Base-by-base conservation (phyloP, 1,140 invertebrate genomes). In the Cydia amplana region DNA sequence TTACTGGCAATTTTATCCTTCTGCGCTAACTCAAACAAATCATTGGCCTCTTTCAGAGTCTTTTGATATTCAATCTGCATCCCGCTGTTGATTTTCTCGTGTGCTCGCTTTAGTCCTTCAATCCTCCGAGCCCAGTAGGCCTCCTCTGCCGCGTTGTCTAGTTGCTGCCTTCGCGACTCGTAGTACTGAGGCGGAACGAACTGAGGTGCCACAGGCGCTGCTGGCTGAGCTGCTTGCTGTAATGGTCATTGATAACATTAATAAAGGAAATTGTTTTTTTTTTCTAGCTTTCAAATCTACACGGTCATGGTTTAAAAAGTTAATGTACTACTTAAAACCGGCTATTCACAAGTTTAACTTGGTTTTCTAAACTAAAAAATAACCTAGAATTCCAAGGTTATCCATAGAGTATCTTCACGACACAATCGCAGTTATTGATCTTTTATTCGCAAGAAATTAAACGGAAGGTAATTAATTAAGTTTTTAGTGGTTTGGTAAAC, bases 11-110 rank as follows among this genome's bases (percentile, higher is more conserved):
- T 74, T 87, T 91, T 92, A 75, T 92, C 88, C 77, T 82, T 79
- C 78, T 89, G 80, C 28, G 87, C 85, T 65, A 85, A 23, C 67
- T 88, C 83, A 83, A 90, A 92, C 73, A 92, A 74, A 64, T 91
- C 84, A 84, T 89, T 90, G 16, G 91, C 88, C 83, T 92, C 90
- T 72, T 91, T 91, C 43, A 92, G 77, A 64, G 91, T 91, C 65
- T 92, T 91, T 76, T 91, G 87, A 75, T 92, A 92, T 76, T 92
- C 88, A 74, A 87, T 63, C 28, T 88, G 84, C 90, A 91, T 92
- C 32, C 84, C 83, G 72, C 84, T 83, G 76, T 88, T 92, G 46
- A 91, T 90, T 80, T 91, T 92, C 73, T 91, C 87, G 76, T 92
- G 91, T 76, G 87, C 86, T 23, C 90, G 74, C 74, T 91, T 91